A percentile compares a stretch with the other conserved stretches of the same genome.
These are phyloP conservation scores for Lingula anatina DNA, from an alignment of 2,888 invertebrate species.

Conservation along the genomic window DNA sequence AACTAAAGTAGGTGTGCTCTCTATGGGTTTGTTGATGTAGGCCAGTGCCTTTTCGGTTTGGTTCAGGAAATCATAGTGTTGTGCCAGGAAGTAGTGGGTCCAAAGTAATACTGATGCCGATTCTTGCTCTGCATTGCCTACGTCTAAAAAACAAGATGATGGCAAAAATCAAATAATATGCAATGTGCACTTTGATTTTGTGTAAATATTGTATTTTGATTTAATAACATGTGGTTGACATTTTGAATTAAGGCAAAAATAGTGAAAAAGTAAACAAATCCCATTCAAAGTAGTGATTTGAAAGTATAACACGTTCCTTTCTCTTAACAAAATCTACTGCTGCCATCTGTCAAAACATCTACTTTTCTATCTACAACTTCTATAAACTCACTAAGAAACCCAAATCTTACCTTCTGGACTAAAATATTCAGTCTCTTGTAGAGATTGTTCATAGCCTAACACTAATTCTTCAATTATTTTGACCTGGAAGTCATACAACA, in stretches of 20 bases:
- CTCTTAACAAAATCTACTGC: too few relatives aligned
- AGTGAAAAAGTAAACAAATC: too few relatives aligned
- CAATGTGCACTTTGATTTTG: too few relatives aligned
- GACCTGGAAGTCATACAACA: conserved; percentile 55
- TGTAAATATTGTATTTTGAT: too few relatives aligned
- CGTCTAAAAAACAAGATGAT: not conserved
- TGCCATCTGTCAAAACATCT: not conserved
- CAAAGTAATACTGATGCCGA: conserved; percentile 93
- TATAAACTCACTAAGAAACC: conserved; percentile 3
- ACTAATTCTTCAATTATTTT: conserved; percentile 76
- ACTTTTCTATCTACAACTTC: not conserved
- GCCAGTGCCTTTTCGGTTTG: conserved; percentile 78
- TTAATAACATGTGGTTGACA: too few relatives aligned
- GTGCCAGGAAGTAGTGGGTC: conserved; percentile 93
- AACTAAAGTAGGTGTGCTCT: conserved; percentile 98
- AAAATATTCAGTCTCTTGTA: conserved; percentile 35
- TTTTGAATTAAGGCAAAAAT: too few relatives aligned
- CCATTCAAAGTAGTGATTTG: too few relatives aligned
- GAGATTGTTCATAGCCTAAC: conserved; percentile 70
- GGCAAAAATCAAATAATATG: not conserved
- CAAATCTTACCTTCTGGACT: conserved; percentile 18
- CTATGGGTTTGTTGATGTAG: conserved; percentile 88
- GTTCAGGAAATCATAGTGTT: conserved; percentile 87
- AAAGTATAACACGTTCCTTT: too few relatives aligned
- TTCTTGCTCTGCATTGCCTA: conserved; percentile 56